These are phyloP conservation scores for Epirrita christyi DNA, from an alignment of 2,888 invertebrate genomes.

Conservation along the genomic window DNA sequence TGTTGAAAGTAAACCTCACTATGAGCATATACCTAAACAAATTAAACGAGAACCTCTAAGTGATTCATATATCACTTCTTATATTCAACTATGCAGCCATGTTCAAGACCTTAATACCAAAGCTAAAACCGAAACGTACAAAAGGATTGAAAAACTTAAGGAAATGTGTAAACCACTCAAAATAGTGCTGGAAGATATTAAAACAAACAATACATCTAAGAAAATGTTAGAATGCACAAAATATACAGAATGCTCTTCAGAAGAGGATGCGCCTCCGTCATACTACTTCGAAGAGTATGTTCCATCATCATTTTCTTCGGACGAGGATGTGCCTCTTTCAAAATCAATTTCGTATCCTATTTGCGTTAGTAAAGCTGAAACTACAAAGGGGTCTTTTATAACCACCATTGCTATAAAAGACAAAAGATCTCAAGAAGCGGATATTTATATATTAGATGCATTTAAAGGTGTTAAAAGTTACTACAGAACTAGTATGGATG, in stretches of 20 bases:
- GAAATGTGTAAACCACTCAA: conserved; percentile 26
- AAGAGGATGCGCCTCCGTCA: not conserved
- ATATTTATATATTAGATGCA: conserved; percentile 17
- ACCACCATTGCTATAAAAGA: conserved; percentile 15
- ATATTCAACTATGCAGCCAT: conserved; percentile 17
- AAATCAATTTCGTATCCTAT: not conserved
- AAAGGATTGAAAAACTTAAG: conserved; percentile 18
- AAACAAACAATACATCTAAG: not conserved
- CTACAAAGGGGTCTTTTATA: not conserved
- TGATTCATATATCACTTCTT: conserved; percentile 11
- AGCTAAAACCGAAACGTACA: conserved; percentile 1
- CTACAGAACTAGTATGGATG: conserved; percentile 11
- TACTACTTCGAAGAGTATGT: conserved; percentile 8
- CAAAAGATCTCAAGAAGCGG: conserved; percentile 12
- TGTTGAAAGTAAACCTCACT: conserved; percentile 45
- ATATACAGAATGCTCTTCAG: not conserved
- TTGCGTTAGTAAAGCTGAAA: not conserved
- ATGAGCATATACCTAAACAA: not conserved
- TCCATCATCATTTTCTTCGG: conserved; percentile 1
- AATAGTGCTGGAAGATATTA: conserved; percentile 25
- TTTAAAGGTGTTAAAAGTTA: conserved; percentile 18
- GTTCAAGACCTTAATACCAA: conserved; percentile 23
- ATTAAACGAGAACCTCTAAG: conserved; percentile 4
- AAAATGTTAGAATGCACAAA: not conserved
- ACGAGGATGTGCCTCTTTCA: conserved; percentile 8